These are phyloP conservation scores for Montipora capricornis DNA, from an alignment of 64 coral and sea anemone species.

Conservation along the genomic window DNA sequence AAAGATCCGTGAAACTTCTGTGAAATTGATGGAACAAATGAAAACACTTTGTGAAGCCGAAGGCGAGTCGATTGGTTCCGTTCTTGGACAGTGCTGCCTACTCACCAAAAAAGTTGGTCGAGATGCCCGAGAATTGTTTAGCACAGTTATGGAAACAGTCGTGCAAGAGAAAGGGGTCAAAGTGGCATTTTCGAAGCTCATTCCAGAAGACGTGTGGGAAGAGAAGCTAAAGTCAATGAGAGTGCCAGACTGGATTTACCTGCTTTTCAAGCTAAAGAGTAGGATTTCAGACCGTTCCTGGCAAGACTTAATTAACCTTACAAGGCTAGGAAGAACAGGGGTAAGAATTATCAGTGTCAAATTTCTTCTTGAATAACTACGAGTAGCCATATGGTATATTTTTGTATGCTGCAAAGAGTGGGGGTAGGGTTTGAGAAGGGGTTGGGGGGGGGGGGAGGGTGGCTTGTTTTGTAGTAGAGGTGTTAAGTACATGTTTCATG, in stretches of 20 bases:
- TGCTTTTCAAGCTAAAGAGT: conserved; percentile 9
- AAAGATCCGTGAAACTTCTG: not conserved
- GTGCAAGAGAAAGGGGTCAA: conserved; percentile 6
- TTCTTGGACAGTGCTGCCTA: not conserved
- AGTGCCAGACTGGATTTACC: conserved; percentile 28
- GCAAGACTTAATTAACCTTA: conserved; percentile 22
- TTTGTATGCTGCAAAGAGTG: no score
- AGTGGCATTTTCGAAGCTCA: not conserved
- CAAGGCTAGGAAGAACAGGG: conserved; percentile 19
- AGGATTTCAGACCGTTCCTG: conserved; percentile 12
- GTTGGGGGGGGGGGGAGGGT: no score
- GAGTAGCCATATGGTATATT: no score
- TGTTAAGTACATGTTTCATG: no score
- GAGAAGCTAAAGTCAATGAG: not conserved
- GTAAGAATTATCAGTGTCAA: not conserved
- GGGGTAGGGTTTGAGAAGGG: no score
- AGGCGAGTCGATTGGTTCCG: not conserved
- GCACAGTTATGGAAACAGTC: not conserved
- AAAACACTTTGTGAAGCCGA: not conserved
- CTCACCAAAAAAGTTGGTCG: not conserved
- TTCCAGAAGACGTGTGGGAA: conserved; percentile 12
- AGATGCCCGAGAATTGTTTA: not conserved
- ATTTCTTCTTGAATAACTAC: no score
- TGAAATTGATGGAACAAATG: not conserved
- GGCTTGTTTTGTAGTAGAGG: no score